Percentiles rank a stretch among this genome's conserved stretches.
These are phyloP conservation scores for Catharus minimus DNA, from an alignment of 2,113 vertebrate species.

Conservation along the genomic window DNA sequence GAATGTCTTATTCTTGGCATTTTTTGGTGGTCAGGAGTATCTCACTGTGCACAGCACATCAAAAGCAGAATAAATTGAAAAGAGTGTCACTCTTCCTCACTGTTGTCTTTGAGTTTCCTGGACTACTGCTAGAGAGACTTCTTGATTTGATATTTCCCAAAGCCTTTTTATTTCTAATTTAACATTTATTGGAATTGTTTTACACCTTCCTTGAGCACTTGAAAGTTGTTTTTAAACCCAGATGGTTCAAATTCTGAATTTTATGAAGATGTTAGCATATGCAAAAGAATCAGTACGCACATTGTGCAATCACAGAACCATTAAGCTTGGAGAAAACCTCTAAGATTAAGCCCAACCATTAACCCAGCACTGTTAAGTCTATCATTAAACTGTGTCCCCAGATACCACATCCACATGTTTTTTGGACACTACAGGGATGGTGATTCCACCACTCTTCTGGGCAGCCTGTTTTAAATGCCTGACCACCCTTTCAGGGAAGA, in stretches of 20 bases:
- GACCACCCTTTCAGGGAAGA: neutral
- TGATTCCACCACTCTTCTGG: neutral
- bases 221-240: neutral
- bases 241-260: neutral
- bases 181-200: neutral
- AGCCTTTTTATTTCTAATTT: neutral
- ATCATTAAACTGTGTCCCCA: neutral
- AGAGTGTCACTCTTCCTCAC: neutral
- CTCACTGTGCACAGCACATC: accelerated
- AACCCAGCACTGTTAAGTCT: neutral
- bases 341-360: neutral
- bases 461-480: neutral
- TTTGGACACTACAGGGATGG: neutral
- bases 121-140: neutral
- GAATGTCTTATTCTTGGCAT: neutral
- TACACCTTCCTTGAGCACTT: neutral
- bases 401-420: neutral
- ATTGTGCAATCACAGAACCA: neutral
- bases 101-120: neutral
- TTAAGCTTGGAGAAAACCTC: neutral
- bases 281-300: neutral
- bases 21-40: neutral
- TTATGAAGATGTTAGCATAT: neutral
- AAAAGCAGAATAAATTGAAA: neutral
- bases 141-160: neutral